These are phyloP conservation scores for Phocides pigmalion DNA, from an alignment of 1,140 invertebrate species.

Conservation along the genomic window DNA sequence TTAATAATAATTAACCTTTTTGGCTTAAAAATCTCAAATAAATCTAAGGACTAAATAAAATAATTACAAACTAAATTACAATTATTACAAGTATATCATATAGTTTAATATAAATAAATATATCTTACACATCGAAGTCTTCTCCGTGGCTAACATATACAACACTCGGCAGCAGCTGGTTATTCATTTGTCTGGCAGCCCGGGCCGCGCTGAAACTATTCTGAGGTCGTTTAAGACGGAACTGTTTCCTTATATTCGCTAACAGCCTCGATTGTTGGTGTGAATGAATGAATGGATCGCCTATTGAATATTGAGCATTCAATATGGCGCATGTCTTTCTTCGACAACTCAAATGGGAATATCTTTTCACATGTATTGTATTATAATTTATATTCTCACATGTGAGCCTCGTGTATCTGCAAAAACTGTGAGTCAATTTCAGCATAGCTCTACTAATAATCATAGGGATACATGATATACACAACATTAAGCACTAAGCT, in stretches of 20 bases:
- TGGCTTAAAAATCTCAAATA: no score
- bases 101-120: constrained; percentile 15
- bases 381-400: constrained; percentile 60
- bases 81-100: no score
- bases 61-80: no score
- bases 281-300: constrained; percentile 39
- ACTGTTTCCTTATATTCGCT: constrained; percentile 55
- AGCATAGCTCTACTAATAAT: constrained; percentile 70
- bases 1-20: no score
- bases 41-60: no score
- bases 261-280: constrained; percentile 45
- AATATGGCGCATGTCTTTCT: constrained; percentile 58
- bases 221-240: constrained; percentile 49
- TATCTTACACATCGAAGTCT: constrained; percentile 61
- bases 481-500: constrained; percentile 25
- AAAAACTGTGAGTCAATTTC: constrained; percentile 77
- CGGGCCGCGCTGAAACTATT: constrained; percentile 47
- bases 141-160: constrained; percentile 57
- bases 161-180: constrained; percentile 53
- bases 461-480: constrained; percentile 53
- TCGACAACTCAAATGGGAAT: constrained; percentile 54
- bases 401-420: constrained; percentile 70
- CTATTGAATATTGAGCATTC: constrained; percentile 40
- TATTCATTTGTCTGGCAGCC: constrained; percentile 62
- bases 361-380: constrained; percentile 53